These are phyloP conservation scores for Chironomus tentans DNA, from an alignment of 2,888 invertebrate genomes.

Conservation along the genomic window DNA sequence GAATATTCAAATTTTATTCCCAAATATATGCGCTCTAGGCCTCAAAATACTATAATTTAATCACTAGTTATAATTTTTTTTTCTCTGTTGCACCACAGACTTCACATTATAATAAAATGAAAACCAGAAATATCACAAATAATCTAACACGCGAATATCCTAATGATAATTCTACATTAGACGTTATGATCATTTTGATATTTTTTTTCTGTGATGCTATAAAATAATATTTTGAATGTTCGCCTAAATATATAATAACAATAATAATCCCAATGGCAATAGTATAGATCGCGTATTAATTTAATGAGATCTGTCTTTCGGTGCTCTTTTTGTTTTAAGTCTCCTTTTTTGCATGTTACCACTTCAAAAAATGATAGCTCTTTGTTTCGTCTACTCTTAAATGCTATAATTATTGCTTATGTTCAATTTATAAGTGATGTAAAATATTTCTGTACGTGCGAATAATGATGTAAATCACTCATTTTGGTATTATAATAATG, in stretches of 20 bases:
- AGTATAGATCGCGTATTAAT: neutral
- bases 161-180: constrained; percentile 2
- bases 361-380: neutral
- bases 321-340: neutral
- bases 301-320: constrained; percentile 12
- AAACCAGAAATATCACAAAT: constrained; percentile 14
- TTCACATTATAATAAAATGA: neutral
- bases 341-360: neutral
- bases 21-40: no score
- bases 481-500: no score
- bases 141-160: constrained; percentile 12
- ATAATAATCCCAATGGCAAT: constrained; percentile 1
- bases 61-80: neutral
- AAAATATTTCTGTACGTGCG: neutral
- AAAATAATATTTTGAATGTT: neutral
- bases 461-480: neutral
- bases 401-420: neutral
- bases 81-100: neutral
- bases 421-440: no score
- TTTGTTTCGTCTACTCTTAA: neutral
- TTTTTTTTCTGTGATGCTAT: neutral
- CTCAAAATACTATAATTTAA: neutral
- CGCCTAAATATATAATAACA: neutral
- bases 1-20: no score
- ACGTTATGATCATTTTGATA: neutral